A percentile compares a stretch with the other conserved stretches of the same genome.
These are phyloP conservation scores for Lampris megalopsis DNA, from an alignment of 2,113 vertebrate genomes.

Conservation along the genomic window DNA sequence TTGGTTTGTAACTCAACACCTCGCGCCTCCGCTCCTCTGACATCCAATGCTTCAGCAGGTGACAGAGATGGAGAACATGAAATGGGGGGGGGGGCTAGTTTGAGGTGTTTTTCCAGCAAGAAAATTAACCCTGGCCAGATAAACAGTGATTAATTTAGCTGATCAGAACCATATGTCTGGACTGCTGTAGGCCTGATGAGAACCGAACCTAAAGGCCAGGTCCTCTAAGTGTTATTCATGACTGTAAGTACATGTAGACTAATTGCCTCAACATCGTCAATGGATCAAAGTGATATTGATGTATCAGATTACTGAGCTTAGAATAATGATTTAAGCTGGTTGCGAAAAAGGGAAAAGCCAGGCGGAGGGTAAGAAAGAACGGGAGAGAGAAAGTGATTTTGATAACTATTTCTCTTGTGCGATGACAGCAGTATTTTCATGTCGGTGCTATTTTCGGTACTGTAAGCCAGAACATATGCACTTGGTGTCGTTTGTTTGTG, in stretches of 20 bases:
- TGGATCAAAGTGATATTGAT: constrained; percentile 62
- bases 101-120: constrained; percentile 35
- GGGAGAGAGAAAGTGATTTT: constrained; percentile 35
- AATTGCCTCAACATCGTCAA: constrained; percentile 34
- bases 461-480: constrained; percentile 72
- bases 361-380: constrained; percentile 12
- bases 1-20: constrained; percentile 61
- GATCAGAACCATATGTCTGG: constrained; percentile 74
- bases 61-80: constrained; percentile 49
- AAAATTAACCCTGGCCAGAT: constrained; percentile 59
- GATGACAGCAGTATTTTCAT: constrained; percentile 59
- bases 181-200: constrained; percentile 57
- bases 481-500: constrained; percentile 63
- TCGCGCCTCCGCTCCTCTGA: constrained; percentile 34
- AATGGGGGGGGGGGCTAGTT: constrained; percentile 15
- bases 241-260: constrained; percentile 53
- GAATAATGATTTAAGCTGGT: constrained; percentile 66
- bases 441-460: constrained; percentile 61
- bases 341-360: background rate
- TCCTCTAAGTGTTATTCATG: constrained; percentile 55
- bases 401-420: constrained; percentile 51
- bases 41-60: constrained; percentile 52
- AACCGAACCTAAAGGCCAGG: constrained; percentile 40
- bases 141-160: constrained; percentile 65
- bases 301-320: constrained; percentile 63